Evolutionary conservation across 2,797 vertebrate species (phyloP).

Genomic region (Phoxinus dragarum): DNA sequence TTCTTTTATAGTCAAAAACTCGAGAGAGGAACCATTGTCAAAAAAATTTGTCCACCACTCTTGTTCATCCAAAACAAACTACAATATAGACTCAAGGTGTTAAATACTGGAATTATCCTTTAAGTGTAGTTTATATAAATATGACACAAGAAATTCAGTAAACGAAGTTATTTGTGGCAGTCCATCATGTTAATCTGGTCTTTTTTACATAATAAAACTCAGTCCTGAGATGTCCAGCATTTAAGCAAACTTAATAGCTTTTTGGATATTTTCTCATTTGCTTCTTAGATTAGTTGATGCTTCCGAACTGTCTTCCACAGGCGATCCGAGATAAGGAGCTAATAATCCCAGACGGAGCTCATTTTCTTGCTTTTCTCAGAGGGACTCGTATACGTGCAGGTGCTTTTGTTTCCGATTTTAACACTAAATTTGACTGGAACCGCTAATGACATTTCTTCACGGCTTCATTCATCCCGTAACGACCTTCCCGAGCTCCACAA

Average conservation of each 20-base stretch:
- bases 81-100: too few relatives aligned
- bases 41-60: too few relatives aligned
- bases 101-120: too few relatives aligned
- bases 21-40: too few relatives aligned
- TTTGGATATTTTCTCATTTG: slow-evolving; percentile 24
- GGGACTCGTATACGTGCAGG: slow-evolving; percentile 1
- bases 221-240: slow-evolving; percentile 30
- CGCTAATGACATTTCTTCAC: slow-evolving; percentile 45
- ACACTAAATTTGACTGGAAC: slow-evolving; percentile 39
- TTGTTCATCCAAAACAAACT: too few relatives aligned
- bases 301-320: slow-evolving; percentile 26
- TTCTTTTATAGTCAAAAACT: too few relatives aligned
- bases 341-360: slow-evolving; percentile 48
- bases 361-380: slow-evolving; percentile 44
- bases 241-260: slow-evolving; percentile 39
- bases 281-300: slow-evolving; percentile 29
- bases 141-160: neutral
- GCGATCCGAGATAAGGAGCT: slow-evolving; percentile 43
- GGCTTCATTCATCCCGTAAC: slow-evolving; percentile 20
- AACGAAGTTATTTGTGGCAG: neutral
- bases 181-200: too few relatives aligned
- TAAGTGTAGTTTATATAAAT: neutral
- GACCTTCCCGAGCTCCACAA: slow-evolving; percentile 8
- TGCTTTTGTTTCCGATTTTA: slow-evolving; percentile 30
- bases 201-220: neutral